A percentile compares a stretch with the other conserved stretches of the same genome.
phyloP scores from a whole-genome alignment of 2,113 vertebrate species.

The Copsychus sechellarum region DNA sequence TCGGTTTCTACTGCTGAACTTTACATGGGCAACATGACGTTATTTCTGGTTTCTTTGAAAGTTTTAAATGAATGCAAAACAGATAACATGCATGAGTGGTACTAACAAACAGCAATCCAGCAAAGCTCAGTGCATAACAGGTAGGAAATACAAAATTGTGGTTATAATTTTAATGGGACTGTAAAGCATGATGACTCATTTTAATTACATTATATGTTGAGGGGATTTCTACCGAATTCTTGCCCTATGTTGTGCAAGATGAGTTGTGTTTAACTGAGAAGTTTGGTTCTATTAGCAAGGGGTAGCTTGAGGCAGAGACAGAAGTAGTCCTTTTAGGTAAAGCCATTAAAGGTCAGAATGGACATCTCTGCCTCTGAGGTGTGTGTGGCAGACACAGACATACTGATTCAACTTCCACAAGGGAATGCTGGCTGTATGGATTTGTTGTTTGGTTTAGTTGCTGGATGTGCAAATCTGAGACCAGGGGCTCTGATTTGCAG shows the following conservation, averaged over 20 bases:
- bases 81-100: background rate
- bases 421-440: background rate
- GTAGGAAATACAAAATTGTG: background rate
- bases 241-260: background rate
- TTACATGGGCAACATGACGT: background rate
- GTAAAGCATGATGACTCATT: background rate
- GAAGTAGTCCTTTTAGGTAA: background rate
- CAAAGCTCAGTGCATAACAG: background rate
- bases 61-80: background rate
- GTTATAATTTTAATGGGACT: background rate
- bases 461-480: background rate
- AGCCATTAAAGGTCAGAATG: background rate
- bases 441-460: background rate
- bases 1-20: background rate
- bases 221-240: background rate
- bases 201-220: background rate
- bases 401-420: background rate
- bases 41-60: background rate
- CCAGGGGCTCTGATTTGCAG: background rate
- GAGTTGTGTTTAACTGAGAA: background rate
- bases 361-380: background rate
- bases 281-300: background rate
- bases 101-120: background rate
- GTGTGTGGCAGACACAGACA: background rate
- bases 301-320: background rate